Conservation (phyloP, 2,797 vertebrate species). For the Alfaro cultratus region DNA sequence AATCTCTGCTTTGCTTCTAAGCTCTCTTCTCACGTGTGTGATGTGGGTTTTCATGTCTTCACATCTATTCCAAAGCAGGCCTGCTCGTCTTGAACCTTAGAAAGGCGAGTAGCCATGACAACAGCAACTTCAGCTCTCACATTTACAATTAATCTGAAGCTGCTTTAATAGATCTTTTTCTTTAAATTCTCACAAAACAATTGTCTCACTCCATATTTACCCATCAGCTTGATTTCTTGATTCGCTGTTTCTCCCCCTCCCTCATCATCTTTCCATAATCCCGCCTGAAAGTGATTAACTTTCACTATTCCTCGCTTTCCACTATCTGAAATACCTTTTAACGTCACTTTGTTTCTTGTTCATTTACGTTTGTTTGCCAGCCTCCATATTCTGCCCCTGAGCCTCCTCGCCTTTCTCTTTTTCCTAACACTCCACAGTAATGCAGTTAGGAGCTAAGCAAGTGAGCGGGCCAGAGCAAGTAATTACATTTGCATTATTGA, state of each 20-base stretch:
- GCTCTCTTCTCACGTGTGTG: neutral
- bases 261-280: neutral
- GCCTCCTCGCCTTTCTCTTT: slow-evolving; percentile 29
- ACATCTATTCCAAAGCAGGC: neutral
- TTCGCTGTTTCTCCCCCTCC: neutral
- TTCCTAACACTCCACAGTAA: slow-evolving; percentile 45
- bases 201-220: neutral
- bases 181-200: neutral
- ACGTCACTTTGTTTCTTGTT: neutral
- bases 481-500: slow-evolving; percentile 85
- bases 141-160: neutral
- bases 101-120: neutral
- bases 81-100: neutral
- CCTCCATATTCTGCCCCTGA: slow-evolving; percentile 12
- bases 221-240: neutral
- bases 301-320: neutral
- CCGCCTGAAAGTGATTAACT: neutral
- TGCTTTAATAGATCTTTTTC: neutral
- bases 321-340: slow-evolving; percentile 15
- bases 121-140: neutral
- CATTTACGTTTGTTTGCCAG: slow-evolving; percentile 17
- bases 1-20: neutral
- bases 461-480: slow-evolving; percentile 67
- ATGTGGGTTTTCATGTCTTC: neutral
- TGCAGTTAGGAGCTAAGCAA: slow-evolving; percentile 68